Evolutionary conservation across 2,888 invertebrate species (phyloP), one percentile per base, ranked within the genome.

Genomic region (Tipula unca): DNA sequence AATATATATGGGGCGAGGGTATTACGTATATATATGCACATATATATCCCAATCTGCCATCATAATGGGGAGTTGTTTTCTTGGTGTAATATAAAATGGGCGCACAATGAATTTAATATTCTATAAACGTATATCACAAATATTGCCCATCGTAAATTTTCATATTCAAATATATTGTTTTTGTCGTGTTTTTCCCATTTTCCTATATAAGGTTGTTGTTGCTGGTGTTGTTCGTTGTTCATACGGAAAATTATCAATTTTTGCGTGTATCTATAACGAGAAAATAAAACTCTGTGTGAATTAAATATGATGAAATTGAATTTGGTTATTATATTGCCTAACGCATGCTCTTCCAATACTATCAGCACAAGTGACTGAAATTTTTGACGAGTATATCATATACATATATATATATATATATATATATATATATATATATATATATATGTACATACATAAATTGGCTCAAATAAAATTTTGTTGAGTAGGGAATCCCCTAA

Each of bases 111-210:
- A 25, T 69, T 69, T 69, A 69, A 69, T 69, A 84, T 84, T 32
- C 84, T 20, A 84, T 36, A 84, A 84, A 84, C 84, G 84, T 84
- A n/a, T n/a, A 84, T n/a, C 84, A 20, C 35, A 36, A 36, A 84
- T 84, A 84, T 84, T 84, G 84, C 84, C 84, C 84, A 84, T 84
- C 84, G 84, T 84, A 84, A 84, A 84, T 84, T 84, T 84, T 84
- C 35, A 84, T 84, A 84, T 84, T 84, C 84, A 84, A 84, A 84
- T 84, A 69, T 69, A 69, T 69, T 14, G 25, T 17, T 3, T 48
- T 14, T 48, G 48, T 48, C n/a, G 69, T 25, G 69, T 69, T 69
- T 69, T 69, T 54, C 69, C 25, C 25, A 3, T 69, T 69, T 25
- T 69, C 69, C 69, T 25, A 10, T 6, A 17, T 17, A 0, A 54